phyloP scores from a whole-genome alignment of 2,888 invertebrate species.

The Drosophila mercatorum region DNA sequence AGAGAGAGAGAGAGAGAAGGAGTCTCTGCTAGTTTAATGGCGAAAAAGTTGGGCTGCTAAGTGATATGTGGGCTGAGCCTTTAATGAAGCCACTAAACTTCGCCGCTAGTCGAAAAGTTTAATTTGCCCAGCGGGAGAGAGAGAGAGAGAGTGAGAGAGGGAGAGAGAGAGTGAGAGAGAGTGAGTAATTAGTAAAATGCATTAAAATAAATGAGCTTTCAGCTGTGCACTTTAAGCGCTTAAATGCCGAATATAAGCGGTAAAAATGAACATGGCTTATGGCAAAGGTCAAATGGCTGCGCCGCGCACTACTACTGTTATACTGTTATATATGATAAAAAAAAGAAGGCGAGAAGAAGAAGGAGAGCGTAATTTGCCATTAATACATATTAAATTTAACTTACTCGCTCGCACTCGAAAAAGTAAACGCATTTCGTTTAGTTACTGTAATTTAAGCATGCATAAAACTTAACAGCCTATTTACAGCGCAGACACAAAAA shows the following conservation, averaged over 20 bases:
- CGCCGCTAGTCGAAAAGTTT: constrained; percentile 67
- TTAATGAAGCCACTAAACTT: constrained; percentile 66
- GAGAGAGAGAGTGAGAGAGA: not conserved
- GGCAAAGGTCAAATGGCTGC: constrained; percentile 11
- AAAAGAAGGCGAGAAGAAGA: not conserved
- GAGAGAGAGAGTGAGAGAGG: not conserved
- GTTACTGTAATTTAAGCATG: constrained; percentile 43
- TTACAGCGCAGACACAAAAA: constrained; percentile 37
- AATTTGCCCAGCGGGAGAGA: constrained; percentile 51
- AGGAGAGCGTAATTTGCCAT: constrained; percentile 12
- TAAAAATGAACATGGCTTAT: constrained; percentile 37
- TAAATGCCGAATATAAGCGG: constrained; percentile 20
- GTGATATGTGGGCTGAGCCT: constrained; percentile 61
- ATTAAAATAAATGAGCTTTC: constrained; percentile 69
- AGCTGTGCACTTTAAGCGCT: constrained; percentile 6
- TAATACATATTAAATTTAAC: constrained; percentile 35
- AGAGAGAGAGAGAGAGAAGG: too few relatives aligned
- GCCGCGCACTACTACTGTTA: not conserved
- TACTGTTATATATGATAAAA: not conserved
- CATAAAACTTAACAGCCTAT: constrained; percentile 55
- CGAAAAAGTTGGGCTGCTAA: constrained; percentile 53
- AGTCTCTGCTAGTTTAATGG: constrained; percentile 58
- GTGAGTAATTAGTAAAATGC: constrained; percentile 72
- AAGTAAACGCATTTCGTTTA: constrained; percentile 44
- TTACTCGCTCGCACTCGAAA: constrained; percentile 13